Evolutionary conservation across 2,888 invertebrate genomes (phyloP).

Genomic region (Ochropacha duplaris): DNA sequence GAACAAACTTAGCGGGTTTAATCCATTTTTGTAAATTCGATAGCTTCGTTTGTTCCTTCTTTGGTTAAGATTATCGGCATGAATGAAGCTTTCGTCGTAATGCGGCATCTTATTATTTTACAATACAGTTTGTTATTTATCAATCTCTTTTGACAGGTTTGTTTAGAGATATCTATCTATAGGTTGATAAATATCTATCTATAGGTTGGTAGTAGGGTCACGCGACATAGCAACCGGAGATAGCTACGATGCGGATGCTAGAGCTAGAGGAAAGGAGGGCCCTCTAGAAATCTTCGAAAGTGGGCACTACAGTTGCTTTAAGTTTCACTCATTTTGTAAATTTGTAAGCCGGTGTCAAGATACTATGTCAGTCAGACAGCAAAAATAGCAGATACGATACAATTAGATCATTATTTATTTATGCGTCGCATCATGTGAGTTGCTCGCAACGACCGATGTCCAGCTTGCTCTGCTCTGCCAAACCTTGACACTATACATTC

Average conservation of each 20-base stretch:
- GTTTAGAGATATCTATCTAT: background rate
- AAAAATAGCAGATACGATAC: slow-evolving; percentile 70
- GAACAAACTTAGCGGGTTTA: slow-evolving; percentile 54
- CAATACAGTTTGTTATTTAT: no score
- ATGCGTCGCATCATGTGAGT: slow-evolving; percentile 57
- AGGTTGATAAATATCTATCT: background rate
- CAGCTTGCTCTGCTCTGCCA: slow-evolving; percentile 46
- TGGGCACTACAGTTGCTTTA: slow-evolving; percentile 43
- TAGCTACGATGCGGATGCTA: slow-evolving; percentile 44
- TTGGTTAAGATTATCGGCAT: slow-evolving; percentile 76
- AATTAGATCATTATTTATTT: slow-evolving; percentile 82
- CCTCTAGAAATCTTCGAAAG: slow-evolving; percentile 74
- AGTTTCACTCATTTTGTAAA: slow-evolving; percentile 21
- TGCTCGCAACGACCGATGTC: slow-evolving; percentile 56
- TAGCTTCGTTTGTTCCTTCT: slow-evolving; percentile 78
- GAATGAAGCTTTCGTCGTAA: slow-evolving; percentile 79
- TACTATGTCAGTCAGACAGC: slow-evolving; percentile 17
- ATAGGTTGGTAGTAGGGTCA: slow-evolving; percentile 35
- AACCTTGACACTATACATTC: slow-evolving; percentile 68
- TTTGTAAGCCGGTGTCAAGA: no score
- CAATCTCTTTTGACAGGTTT: background rate
- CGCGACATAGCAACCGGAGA: slow-evolving; percentile 43
- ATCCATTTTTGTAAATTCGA: slow-evolving; percentile 76
- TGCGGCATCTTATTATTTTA: slow-evolving; percentile 67
- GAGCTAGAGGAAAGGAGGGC: slow-evolving; percentile 60